phyloP scores from a whole-genome alignment of 2,888 invertebrate species.

The Amphipyra berbera region DNA sequence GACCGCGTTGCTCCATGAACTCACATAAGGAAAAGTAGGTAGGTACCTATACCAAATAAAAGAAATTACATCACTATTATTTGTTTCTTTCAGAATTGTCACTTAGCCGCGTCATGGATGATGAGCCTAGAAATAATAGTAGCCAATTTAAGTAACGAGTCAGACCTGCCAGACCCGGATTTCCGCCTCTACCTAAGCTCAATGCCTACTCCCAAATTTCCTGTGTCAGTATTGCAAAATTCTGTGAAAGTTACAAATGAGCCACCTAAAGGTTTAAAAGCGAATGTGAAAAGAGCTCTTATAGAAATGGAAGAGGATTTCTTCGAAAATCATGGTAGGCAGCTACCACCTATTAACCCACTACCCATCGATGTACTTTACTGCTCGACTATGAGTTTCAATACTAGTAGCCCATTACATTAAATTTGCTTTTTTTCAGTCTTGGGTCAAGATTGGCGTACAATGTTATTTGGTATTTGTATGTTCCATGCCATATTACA shows the following conservation, averaged over 20 bases:
- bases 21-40: too few relatives aligned
- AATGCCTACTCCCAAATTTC: constrained; percentile 96
- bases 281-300: constrained; percentile 96
- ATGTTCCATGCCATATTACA: constrained; percentile 98
- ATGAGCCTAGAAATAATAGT: constrained; percentile 94
- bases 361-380: neutral
- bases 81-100: constrained; percentile 93
- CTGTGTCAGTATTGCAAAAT: constrained; percentile 97
- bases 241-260: constrained; percentile 98
- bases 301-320: constrained; percentile 94
- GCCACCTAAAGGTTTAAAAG: constrained; percentile 97
- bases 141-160: constrained; percentile 92
- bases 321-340: constrained; percentile 93
- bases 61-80: too few relatives aligned
- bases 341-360: too few relatives aligned
- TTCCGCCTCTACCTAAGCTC: constrained; percentile 97
- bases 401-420: neutral
- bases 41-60: too few relatives aligned
- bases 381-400: neutral
- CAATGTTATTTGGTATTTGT: constrained; percentile 94
- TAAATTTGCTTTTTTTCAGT: constrained; percentile 74
- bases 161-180: constrained; percentile 91
- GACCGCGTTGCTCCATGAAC: too few relatives aligned
- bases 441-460: constrained; percentile 92
- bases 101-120: constrained; percentile 98